Percentiles rank a stretch among this genome's conserved stretches.
Evolutionary conservation across 1,140 invertebrate genomes (phyloP).

Genomic region (Luehdorfia chinensis): DNA sequence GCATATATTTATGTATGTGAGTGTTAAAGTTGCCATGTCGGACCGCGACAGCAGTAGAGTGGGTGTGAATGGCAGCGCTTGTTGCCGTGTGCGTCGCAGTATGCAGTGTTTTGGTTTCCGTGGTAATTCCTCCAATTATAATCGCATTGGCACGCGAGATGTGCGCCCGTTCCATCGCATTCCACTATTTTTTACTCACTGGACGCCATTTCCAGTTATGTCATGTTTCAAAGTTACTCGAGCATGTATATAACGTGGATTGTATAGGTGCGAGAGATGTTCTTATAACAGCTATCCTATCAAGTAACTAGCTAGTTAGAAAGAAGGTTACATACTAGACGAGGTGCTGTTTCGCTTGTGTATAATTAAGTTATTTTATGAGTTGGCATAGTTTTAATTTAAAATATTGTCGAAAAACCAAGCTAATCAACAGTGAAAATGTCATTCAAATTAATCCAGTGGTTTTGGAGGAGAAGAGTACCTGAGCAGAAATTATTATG

Average conservation of each 20-base stretch:
- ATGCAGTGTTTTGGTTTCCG: conserved; percentile 70
- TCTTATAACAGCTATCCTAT: not conserved
- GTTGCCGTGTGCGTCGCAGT: conserved; percentile 58
- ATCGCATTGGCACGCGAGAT: conserved; percentile 20
- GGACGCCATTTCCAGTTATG: conserved; percentile 10
- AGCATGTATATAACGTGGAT: conserved; percentile 6
- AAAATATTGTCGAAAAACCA: not conserved
- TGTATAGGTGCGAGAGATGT: conserved; percentile 7
- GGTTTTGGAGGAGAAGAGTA: too few relatives aligned
- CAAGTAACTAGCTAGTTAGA: conserved; percentile 1
- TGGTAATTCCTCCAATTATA: conserved; percentile 48
- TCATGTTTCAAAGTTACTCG: conserved; percentile 14
- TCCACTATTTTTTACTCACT: conserved; percentile 1
- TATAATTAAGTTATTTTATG: conserved; percentile 5
- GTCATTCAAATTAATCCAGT: too few relatives aligned
- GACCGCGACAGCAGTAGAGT: conserved; percentile 51
- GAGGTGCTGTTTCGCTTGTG: too few relatives aligned
- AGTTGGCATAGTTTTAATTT: not conserved
- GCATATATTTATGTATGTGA: conserved; percentile 1
- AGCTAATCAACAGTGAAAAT: not conserved
- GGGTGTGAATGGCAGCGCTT: conserved; percentile 37
- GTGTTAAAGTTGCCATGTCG: conserved; percentile 42
- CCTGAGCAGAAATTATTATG: too few relatives aligned
- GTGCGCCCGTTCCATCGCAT: not conserved
- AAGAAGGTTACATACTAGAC: too few relatives aligned